Evolutionary conservation across 2,888 invertebrate species (phyloP).

Genomic region (Andricus quercusramuli): DNA sequence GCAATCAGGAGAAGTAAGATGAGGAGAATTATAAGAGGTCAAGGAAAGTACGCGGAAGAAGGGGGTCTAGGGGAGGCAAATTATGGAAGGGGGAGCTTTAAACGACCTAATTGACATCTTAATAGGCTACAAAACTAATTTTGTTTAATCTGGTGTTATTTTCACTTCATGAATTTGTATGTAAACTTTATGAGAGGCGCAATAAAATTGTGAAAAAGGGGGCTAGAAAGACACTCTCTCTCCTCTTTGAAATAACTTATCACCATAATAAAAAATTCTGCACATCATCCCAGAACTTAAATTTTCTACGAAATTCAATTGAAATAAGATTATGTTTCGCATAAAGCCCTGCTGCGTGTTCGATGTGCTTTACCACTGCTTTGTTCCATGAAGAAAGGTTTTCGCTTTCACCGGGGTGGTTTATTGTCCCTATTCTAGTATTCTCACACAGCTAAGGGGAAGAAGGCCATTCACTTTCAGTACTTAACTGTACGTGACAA

Average conservation of each 20-base stretch:
- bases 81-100: no score
- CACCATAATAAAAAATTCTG: background rate
- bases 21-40: no score
- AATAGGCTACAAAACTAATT: no score
- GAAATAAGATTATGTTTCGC: constrained; percentile 18
- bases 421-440: background rate
- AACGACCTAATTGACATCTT: no score
- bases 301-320: background rate
- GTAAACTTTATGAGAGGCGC: background rate
- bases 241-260: background rate
- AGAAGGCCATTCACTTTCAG: constrained; percentile 19
- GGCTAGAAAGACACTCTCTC: background rate
- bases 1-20: no score
- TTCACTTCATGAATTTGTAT: background rate
- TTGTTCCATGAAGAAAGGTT: constrained; percentile 27
- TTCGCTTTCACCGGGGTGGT: constrained; percentile 29
- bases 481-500: constrained; percentile 39
- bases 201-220: background rate
- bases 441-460: background rate
- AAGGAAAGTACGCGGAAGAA: no score
- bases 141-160: no score
- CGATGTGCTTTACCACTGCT: constrained; percentile 23
- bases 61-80: no score
- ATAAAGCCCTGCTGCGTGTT: constrained; percentile 29
- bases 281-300: constrained; percentile 2